These are phyloP conservation scores for Echeneis naucrates DNA, from an alignment of 2,797 vertebrate genomes.

Conservation along the genomic window DNA sequence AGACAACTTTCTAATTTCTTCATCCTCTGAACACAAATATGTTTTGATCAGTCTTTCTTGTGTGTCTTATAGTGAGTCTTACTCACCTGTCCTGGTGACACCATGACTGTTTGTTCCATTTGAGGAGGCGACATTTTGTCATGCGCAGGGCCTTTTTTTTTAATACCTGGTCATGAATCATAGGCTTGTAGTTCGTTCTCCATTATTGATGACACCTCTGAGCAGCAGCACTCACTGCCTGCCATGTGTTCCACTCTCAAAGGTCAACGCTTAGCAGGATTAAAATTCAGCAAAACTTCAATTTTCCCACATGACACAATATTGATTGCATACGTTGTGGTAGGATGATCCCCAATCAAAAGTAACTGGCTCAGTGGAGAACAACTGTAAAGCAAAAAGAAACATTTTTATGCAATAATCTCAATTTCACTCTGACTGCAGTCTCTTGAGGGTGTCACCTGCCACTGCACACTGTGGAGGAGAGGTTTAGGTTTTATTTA, in stretches of 20 bases:
- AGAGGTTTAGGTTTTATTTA: slow-evolving; percentile 29
- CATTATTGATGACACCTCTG: slow-evolving; percentile 25
- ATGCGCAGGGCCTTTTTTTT: background rate
- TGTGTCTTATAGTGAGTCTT: slow-evolving; percentile 1
- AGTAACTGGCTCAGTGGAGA: slow-evolving; percentile 8
- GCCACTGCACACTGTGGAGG: slow-evolving; percentile 57
- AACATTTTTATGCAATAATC: slow-evolving; percentile 19
- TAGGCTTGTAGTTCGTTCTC: slow-evolving; percentile 8
- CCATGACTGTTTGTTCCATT: background rate
- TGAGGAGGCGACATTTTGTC: background rate
- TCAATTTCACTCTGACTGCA: background rate
- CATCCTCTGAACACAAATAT: background rate
- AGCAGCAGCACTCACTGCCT: background rate
- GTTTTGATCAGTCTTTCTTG: background rate
- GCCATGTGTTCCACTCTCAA: slow-evolving; percentile 20
- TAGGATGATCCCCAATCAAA: slow-evolving; percentile 7
- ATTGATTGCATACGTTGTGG: slow-evolving; percentile 18
- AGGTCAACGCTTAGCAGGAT: slow-evolving; percentile 33
- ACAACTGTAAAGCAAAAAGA: slow-evolving; percentile 10
- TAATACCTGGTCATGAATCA: slow-evolving; percentile 2
- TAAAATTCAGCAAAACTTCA: slow-evolving; percentile 23
- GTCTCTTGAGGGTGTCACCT: slow-evolving; percentile 25
- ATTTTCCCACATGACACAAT: background rate
- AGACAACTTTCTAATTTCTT: too few species aligned
- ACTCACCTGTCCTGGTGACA: background rate